Evolutionary conservation across 2,797 vertebrate species (phyloP), one percentile per base, ranked within the genome.

Genomic region (Myotis planiceps): DNA sequence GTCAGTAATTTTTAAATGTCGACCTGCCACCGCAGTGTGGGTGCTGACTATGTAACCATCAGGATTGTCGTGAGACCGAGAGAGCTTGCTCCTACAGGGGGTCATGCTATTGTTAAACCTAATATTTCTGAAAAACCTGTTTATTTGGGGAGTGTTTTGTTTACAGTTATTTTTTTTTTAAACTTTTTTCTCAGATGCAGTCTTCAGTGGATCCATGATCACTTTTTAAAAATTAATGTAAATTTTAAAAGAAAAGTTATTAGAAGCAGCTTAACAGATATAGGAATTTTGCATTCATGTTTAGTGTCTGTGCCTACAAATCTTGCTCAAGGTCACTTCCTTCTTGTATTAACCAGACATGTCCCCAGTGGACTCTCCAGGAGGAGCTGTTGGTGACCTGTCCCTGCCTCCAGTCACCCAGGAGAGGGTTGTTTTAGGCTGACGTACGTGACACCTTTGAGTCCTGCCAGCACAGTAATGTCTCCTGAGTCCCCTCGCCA

Each of bases 61-160:
- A 72, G 5, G 9, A 16, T 86, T 42, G n/a, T 51, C 29, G 15
- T 74, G n/a, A 94, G n/a, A 78, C 55, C 34, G 37, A 16, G 75
- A 65, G 88, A 39, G 13, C 60, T 89, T 89, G 42, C n/a, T 92
- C 72, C 75, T 75, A 0, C 6, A 55, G 39, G 19, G 42, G 60
- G 7, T 96, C 49, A 27, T 78, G 19, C 45, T 85, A 34, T 79
- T 92, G 94, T 63, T 72, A 71, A 90, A 75, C 90, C 37, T 58
- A 75, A 42, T 51, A 53, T 83, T 92, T 90, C 92, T 90, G 34
- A 53, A 58, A 88, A 82, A 91, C 5, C 5, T 63, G 7, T 53
- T 92, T 58, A 60, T 89, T 84, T 81, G 32, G 37, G 32, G 34
- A 90, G 21, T 60, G 74, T 92, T 87, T 72, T 45, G 5, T 72